These are phyloP conservation scores for Lampris megalopsis DNA, from an alignment of 2,113 vertebrate species.

Conservation along the genomic window DNA sequence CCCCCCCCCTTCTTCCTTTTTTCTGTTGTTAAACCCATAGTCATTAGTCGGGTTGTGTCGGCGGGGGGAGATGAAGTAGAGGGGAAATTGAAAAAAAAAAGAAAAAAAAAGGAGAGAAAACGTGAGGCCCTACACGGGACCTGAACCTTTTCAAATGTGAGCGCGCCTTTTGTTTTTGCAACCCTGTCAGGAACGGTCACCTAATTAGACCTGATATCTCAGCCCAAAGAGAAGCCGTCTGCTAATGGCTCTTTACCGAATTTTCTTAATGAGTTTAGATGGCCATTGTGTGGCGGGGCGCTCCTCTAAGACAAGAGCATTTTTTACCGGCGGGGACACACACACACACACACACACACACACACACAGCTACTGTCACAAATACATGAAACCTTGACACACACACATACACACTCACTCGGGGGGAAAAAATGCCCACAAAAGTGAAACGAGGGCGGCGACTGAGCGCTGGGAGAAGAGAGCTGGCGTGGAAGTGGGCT, in stretches of 20 bases:
- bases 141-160: conserved; percentile 91
- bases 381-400: background rate
- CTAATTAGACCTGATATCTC: conserved; percentile 99
- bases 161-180: conserved; percentile 93
- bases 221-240: conserved; percentile 89
- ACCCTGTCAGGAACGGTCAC: conserved; percentile 92
- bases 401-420: background rate
- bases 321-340: conserved; percentile 43
- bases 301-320: conserved; percentile 87
- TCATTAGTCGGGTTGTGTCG: conserved; percentile 84
- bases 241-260: conserved; percentile 93
- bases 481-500: conserved; percentile 72
- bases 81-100: conserved; percentile 13
- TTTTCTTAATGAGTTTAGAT: conserved; percentile 98
- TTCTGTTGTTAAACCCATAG: conserved; percentile 86
- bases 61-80: conserved; percentile 66
- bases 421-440: conserved; percentile 15
- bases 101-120: conserved; percentile 60
- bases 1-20: conserved; percentile 43
- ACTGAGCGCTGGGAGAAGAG: conserved; percentile 68
- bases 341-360: conserved; percentile 24
- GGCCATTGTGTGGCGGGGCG: conserved; percentile 89
- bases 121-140: conserved; percentile 90
- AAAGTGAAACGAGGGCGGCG: conserved; percentile 72
- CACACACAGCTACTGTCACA: conserved; percentile 15